These are phyloP conservation scores for Mirounga angustirostris DNA, from an alignment of 2,113 vertebrate genomes.

Conservation along the genomic window DNA sequence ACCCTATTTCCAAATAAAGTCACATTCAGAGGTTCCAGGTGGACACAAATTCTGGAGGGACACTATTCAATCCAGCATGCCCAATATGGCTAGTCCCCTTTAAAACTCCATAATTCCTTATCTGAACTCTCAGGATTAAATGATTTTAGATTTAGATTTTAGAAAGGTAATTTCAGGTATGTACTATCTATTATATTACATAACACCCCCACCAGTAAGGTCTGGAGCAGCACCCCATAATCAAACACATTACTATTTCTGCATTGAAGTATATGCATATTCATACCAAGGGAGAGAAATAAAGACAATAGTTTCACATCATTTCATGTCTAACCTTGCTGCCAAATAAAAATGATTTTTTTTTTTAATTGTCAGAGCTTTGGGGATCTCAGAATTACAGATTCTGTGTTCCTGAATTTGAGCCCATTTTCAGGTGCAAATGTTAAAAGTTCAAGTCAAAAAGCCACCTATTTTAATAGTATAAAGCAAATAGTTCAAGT, in stretches of 20 bases:
- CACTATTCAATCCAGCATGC: background rate
- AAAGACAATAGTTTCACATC: background rate
- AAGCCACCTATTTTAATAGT: background rate
- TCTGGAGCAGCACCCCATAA: background rate
- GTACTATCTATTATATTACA: background rate
- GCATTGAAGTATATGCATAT: background rate
- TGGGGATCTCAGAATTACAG: background rate
- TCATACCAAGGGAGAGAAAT: background rate
- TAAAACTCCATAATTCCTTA: background rate
- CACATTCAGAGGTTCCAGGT: background rate
- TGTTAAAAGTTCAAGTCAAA: constrained; percentile 41
- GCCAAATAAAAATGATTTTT: background rate
- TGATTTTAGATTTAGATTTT: background rate
- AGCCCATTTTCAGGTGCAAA: background rate
- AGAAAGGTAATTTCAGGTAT: constrained; percentile 4
- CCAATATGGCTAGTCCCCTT: background rate
- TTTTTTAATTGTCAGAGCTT: constrained; percentile 23
- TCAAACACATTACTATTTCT: background rate
- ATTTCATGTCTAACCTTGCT: background rate
- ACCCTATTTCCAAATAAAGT: background rate
- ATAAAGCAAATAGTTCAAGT: background rate
- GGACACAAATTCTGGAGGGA: background rate
- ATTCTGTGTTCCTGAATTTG: background rate
- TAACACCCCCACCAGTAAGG: background rate
- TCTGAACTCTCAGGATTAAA: background rate